These are phyloP conservation scores for Cephus rjabovi DNA, from an alignment of 2,888 invertebrate genomes.

Conservation along the genomic window DNA sequence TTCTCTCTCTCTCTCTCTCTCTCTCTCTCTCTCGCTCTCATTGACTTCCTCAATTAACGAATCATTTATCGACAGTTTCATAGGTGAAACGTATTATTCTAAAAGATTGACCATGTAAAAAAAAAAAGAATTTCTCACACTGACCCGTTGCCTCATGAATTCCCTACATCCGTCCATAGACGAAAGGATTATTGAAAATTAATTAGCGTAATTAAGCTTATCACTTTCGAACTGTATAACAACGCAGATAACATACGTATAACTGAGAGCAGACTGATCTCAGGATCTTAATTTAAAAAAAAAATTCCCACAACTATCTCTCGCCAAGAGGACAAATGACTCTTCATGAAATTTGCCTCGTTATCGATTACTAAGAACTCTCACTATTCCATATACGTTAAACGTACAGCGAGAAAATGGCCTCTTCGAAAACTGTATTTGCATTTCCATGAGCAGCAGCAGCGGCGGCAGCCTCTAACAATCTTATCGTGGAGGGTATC, in stretches of 20 bases:
- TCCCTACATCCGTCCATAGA: neutral
- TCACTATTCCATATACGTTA: neutral
- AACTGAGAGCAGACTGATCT: neutral
- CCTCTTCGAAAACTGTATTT: neutral
- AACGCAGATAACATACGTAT: neutral
- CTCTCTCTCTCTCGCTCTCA: neutral
- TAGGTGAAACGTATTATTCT: neutral
- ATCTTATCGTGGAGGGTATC: conserved; percentile 58
- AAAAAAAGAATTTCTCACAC: neutral
- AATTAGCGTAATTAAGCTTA: neutral
- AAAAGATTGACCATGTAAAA: neutral
- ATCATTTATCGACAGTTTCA: neutral
- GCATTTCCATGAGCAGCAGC: neutral
- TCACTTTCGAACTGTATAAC: neutral
- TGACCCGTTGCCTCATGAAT: neutral
- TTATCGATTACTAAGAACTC: neutral
- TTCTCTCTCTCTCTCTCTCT: neutral
- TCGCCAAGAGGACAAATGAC: neutral
- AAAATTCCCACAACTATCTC: neutral
- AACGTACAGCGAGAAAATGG: neutral
- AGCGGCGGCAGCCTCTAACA: conserved; percentile 7
- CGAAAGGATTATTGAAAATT: neutral
- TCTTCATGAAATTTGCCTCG: neutral
- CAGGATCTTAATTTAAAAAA: neutral
- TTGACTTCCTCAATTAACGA: neutral